Evolutionary conservation across 1,140 invertebrate species (phyloP), one percentile per base, ranked within the genome.

Genomic region (Stenopsyche tienmushanensis): DNA sequence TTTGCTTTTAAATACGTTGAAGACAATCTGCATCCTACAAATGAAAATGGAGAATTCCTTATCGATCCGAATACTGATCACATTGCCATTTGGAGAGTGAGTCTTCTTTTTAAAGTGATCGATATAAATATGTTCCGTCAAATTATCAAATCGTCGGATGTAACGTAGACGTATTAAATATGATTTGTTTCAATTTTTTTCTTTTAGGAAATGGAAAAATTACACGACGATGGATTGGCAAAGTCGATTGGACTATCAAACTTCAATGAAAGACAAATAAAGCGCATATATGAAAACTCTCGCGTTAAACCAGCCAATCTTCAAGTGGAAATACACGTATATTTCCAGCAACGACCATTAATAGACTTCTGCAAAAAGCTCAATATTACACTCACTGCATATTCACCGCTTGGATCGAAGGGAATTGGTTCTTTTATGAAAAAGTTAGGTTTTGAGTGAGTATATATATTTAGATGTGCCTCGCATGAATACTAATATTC

Each of bases 291-390:
- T 44, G 82, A 88, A 39, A 83, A 83, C 60, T 81, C 85, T 23
- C 80, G 81, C 62, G 84, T 91, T 18, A 85, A 84, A 64, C 90
- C 90, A 0, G 84, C 84, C 57, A 89, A 87, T 72, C 77, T 91
- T 23, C 89, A 92, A 78, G 64, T 94, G 23, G 93, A 96, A 73
- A 78, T 91, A 23, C 92, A 96, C 74, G 86, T 88, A 0, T 93
- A 92, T 72, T 83, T 91, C 67, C 92, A 94, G 73, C 93, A 96
- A 77, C 83, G 83, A 15, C 80, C 85, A 24, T 74, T 97, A 18
- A 80, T 89, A 3, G 80, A 89, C 66, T 93, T 88, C 65, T 96
- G 93, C 73, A 79, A 84, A 52, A 73, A 82, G 3, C 80, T 89
- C 66, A 83, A 87, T 21, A 92, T 96, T 23, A 77, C 83, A 0